These are phyloP conservation scores for Lagria hirta DNA, from an alignment of 2,888 invertebrate genomes.

Conservation along the genomic window DNA sequence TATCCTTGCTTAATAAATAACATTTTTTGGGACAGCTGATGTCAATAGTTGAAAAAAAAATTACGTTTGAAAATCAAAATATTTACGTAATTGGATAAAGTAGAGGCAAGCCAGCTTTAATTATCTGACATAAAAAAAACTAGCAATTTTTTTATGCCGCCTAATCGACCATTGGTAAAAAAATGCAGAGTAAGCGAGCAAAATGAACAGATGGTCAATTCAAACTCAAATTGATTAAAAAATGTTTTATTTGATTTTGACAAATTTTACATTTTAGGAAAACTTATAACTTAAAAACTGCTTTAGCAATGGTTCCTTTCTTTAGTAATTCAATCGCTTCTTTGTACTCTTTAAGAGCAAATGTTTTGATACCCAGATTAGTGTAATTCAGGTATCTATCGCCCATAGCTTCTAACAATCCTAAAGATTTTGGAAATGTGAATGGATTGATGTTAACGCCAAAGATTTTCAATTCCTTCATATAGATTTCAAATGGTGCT, in stretches of 20 bases:
- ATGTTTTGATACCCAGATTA: conserved; percentile 62
- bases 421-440: conserved; percentile 65
- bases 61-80: no score
- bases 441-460: conserved; percentile 71
- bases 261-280: no score
- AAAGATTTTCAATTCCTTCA: conserved; percentile 64
- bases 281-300: conserved; percentile 58
- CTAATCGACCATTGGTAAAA: no score
- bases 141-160: background rate
- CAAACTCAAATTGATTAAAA: conserved; percentile 5
- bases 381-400: conserved; percentile 61
- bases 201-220: background rate
- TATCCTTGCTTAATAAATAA: no score
- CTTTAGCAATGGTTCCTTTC: conserved; percentile 62
- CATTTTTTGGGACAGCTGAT: no score
- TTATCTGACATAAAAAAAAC: background rate
- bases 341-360: conserved; percentile 57
- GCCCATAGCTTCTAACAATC: conserved; percentile 65
- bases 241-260: conserved; percentile 13
- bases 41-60: no score
- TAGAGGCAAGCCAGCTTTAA: background rate
- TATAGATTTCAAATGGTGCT: conserved; percentile 62
- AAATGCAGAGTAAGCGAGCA: conserved; percentile 3
- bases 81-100: no score
- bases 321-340: conserved; percentile 59